Evolutionary conservation across 1,140 invertebrate genomes (phyloP).

Genomic region (Drosophila nigrodunni): DNA sequence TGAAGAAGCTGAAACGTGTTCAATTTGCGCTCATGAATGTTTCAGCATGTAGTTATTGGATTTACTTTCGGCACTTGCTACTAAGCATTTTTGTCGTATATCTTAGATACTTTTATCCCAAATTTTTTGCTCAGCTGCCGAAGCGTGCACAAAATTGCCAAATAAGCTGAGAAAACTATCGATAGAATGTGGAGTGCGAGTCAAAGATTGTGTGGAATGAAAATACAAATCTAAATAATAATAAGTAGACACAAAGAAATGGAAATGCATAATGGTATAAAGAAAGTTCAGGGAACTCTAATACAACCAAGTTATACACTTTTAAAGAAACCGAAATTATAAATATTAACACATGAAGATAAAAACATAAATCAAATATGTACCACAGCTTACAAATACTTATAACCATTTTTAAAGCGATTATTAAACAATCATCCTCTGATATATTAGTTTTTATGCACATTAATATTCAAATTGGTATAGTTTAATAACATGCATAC

Average conservation of each 20-base stretch:
- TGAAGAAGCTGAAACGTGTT: constrained; percentile 65
- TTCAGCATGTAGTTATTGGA: constrained; percentile 80
- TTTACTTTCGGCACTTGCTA: constrained; percentile 78
- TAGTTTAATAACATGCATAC: too few species aligned
- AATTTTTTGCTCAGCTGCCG: constrained; percentile 33
- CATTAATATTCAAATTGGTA: too few species aligned
- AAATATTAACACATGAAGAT: too few species aligned
- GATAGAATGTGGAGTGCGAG: constrained; percentile 13
- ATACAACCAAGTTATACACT: too few species aligned
- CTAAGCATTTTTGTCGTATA: constrained; percentile 68
- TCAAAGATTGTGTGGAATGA: neutral
- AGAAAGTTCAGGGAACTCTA: too few species aligned
- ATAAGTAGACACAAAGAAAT: neutral
- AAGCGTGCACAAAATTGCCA: constrained; percentile 72
- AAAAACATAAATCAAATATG: too few species aligned
- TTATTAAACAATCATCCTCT: too few species aligned
- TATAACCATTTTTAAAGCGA: too few species aligned
- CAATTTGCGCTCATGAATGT: constrained; percentile 83
- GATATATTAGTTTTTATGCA: too few species aligned
- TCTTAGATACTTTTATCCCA: constrained; percentile 41
- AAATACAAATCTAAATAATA: neutral
- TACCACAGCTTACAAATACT: too few species aligned
- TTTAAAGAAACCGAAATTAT: too few species aligned
- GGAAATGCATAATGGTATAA: too few species aligned
- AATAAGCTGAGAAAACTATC: constrained; percentile 53